Evolutionary conservation across 1,140 invertebrate species (phyloP).

Genomic region (Papilio helenus): DNA sequence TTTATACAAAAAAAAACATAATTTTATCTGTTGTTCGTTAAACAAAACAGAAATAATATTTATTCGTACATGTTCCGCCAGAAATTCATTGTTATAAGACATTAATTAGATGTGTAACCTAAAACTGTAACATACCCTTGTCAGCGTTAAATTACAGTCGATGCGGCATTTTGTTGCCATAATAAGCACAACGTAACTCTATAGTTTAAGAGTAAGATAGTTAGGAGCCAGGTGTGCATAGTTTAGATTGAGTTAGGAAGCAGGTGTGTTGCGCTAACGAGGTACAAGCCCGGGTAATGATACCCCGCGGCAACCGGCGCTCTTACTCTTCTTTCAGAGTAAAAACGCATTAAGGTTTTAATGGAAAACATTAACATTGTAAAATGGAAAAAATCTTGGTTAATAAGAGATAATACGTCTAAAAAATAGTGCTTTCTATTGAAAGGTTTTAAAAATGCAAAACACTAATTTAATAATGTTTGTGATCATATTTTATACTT

Average conservation of each 20-base stretch:
- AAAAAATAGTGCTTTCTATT: too few relatives aligned
- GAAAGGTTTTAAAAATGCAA: too few relatives aligned
- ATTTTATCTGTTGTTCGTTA: background rate
- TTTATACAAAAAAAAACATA: background rate
- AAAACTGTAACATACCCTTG: background rate
- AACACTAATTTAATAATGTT: too few relatives aligned
- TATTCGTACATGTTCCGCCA: background rate
- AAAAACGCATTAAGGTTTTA: background rate
- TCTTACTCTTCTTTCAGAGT: slow-evolving; percentile 2
- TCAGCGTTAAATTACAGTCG: background rate
- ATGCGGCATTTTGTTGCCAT: background rate
- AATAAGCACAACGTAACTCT: background rate
- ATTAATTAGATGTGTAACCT: slow-evolving; percentile 1
- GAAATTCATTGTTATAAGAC: background rate
- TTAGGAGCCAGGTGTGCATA: background rate
- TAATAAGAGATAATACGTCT: too few relatives aligned
- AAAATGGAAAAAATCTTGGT: background rate
- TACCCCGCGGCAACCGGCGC: slow-evolving; percentile 34
- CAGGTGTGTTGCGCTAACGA: slow-evolving; percentile 24
- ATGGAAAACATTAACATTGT: background rate
- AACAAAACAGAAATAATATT: background rate
- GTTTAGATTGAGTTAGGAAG: slow-evolving; percentile 1
- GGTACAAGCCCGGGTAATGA: slow-evolving; percentile 40
- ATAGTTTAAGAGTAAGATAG: background rate
- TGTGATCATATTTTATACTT: too few relatives aligned